Evolutionary conservation across 2,888 invertebrate genomes (phyloP).

Genomic region (Eugnorisma glareosa): DNA sequence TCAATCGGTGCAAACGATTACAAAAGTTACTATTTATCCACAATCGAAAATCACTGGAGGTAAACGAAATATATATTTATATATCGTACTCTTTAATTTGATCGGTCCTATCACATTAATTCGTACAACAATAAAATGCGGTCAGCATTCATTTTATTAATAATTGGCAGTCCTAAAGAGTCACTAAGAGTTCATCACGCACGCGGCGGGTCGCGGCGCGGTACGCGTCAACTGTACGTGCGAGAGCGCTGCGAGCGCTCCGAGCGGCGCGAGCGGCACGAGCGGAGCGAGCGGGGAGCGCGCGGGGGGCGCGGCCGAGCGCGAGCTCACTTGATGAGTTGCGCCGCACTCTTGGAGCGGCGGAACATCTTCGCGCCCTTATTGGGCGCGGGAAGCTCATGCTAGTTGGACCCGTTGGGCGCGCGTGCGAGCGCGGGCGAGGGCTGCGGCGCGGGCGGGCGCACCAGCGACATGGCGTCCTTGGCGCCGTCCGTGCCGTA

Average conservation of each 20-base stretch:
- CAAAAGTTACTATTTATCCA: constrained; percentile 82
- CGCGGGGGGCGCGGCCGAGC: constrained; percentile 9
- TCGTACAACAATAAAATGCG: constrained; percentile 85
- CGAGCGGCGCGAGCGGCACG: constrained; percentile 3
- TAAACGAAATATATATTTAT: constrained; percentile 80
- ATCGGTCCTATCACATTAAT: constrained; percentile 85
- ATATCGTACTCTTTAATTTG: constrained; percentile 78
- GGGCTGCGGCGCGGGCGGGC: constrained; percentile 82
- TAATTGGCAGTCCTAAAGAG: constrained; percentile 87
- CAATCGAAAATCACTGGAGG: constrained; percentile 78
- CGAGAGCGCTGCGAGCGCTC: constrained; percentile 29
- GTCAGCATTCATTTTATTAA: constrained; percentile 81
- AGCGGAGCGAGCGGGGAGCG: constrained; percentile 20
- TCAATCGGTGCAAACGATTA: constrained; percentile 88
- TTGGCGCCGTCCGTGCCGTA: constrained; percentile 95
- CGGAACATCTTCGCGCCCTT: constrained; percentile 91
- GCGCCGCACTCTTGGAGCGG: constrained; percentile 90
- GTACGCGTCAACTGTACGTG: constrained; percentile 42
- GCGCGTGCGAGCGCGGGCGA: constrained; percentile 88
- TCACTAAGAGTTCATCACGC: constrained; percentile 71
- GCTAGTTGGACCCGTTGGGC: constrained; percentile 88
- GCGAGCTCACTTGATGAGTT: constrained; percentile 87
- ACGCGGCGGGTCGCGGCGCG: constrained; percentile 40
- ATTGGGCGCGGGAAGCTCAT: constrained; percentile 86
- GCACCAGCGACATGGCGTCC: constrained; percentile 88